Evolutionary conservation across 2,888 invertebrate genomes (phyloP), one percentile per base, ranked within the genome.

Genomic region (Diploptera punctata): DNA sequence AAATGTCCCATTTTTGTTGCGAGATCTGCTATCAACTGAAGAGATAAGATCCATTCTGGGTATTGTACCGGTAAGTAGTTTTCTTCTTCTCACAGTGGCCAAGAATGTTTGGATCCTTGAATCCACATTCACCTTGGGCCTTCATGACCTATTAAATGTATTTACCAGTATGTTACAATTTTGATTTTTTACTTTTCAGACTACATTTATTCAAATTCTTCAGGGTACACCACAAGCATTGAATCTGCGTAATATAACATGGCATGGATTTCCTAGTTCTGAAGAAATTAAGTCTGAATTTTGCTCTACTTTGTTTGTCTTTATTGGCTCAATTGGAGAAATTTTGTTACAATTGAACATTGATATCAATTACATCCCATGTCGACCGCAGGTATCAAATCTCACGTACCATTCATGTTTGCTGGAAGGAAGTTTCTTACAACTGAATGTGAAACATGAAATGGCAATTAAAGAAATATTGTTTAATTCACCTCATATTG

Each of bases 201-300:
- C 81, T 49, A 76, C 79, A 10, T 79, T 86, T n/a, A 75, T 86
- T 13, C 81, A 83, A 78, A 75, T 85, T 31, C 54, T 87, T 16
- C 79, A 86, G 74, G 87, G 87, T 2, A 83, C 85, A 26, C 85
- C 86, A 5, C 79, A 81, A 71, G 84, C 84, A 1, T 78, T 87
- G 9, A 87, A 87, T 79, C 75, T 87, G 13, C 80, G 87, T 19
- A 87, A 87, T 79, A 78, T 87, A 33, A 79, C 81, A 0, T 87
- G 87, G 87, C 87, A 87, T 81, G 87, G 87, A 4, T 87, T 87
- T 76, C 79, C 82, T 0, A 74, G 79, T n/a, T 80, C 82, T 0
- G 76, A 77, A 2, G 85, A 86, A 75, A 77, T 86, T 62, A 81
- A 82, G 24, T 70, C 77, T 54, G 81, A 81, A 79, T 84, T 81